A percentile compares a stretch with the other conserved stretches of the same genome.
phyloP scores from a whole-genome alignment of 2,113 vertebrate genomes.

The Anser brachyrhynchus region DNA sequence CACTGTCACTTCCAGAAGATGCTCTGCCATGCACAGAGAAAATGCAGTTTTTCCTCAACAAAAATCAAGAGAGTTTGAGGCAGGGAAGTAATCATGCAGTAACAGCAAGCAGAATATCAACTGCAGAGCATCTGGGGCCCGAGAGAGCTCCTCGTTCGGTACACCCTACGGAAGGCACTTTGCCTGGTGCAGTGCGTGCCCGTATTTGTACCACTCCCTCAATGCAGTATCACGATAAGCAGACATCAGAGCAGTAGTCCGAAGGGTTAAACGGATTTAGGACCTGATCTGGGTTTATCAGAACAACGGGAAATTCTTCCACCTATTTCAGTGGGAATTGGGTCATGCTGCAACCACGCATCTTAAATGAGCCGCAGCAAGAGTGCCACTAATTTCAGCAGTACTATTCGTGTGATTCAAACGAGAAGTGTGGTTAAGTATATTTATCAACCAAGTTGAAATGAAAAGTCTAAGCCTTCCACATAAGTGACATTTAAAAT shows the following conservation, averaged over 20 bases:
- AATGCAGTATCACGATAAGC: accelerated
- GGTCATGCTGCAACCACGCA: not conserved
- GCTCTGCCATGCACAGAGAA: not conserved
- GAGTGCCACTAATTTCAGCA: not conserved
- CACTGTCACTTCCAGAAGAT: not conserved
- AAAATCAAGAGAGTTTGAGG: not conserved
- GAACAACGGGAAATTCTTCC: not conserved
- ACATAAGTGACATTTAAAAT: not conserved
- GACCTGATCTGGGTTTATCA: not conserved
- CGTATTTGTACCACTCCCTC: not conserved
- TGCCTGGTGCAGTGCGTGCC: not conserved
- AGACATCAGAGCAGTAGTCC: not conserved
- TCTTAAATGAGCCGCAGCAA: not conserved
- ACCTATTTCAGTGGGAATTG: not conserved
- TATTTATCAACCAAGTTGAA: not conserved
- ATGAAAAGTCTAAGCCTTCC: not conserved
- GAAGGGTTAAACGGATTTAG: not conserved
- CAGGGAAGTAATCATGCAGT: not conserved
- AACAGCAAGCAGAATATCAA: not conserved
- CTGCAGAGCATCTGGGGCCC: not conserved
- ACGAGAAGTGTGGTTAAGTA: not conserved
- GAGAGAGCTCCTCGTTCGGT: not conserved
- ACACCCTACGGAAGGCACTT: accelerated
- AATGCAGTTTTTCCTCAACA: not conserved
- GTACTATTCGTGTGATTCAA: not conserved